Evolutionary conservation across 2,888 invertebrate genomes (phyloP).

Genomic region (Brassicogethes aeneus): DNA sequence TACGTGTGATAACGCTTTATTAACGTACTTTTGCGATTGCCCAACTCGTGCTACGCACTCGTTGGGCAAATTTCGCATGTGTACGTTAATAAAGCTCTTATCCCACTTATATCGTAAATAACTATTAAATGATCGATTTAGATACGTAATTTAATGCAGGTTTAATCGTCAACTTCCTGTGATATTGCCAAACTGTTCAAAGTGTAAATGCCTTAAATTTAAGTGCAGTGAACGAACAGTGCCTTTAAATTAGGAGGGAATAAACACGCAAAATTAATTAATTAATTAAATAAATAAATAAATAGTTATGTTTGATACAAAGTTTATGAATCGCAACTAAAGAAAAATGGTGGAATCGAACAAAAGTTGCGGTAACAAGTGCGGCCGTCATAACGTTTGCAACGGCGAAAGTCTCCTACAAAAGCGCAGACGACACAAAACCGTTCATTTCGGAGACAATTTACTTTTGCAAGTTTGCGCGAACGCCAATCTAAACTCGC

Average conservation of each 20-base stretch:
- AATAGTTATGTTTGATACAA: constrained; percentile 24
- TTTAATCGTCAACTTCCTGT: constrained; percentile 36
- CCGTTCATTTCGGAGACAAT: constrained; percentile 71
- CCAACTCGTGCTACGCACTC: no score
- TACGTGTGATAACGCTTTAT: no score
- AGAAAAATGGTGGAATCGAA: constrained; percentile 40
- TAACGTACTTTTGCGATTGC: no score
- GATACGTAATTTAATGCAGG: no score
- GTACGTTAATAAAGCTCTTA: no score
- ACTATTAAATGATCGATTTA: no score
- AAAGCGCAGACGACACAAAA: constrained; percentile 65
- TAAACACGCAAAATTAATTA: constrained; percentile 15
- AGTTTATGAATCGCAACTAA: constrained; percentile 13
- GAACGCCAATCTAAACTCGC: constrained; percentile 51
- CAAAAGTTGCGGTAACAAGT: constrained; percentile 34
- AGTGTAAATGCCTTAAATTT: constrained; percentile 28
- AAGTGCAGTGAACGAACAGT: constrained; percentile 20
- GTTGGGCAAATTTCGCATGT: no score
- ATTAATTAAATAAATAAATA: constrained; percentile 8
- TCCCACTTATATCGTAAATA: no score
- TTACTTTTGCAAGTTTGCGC: constrained; percentile 65
- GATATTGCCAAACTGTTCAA: constrained; percentile 35
- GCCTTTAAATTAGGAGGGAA: constrained; percentile 26
- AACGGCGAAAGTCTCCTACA: constrained; percentile 44
- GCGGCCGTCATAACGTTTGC: constrained; percentile 30